A percentile compares a stretch with the other conserved stretches of the same genome.
Evolutionary conservation across 2,113 vertebrate species (phyloP).

Genomic region (Zapus hudsonius): DNA sequence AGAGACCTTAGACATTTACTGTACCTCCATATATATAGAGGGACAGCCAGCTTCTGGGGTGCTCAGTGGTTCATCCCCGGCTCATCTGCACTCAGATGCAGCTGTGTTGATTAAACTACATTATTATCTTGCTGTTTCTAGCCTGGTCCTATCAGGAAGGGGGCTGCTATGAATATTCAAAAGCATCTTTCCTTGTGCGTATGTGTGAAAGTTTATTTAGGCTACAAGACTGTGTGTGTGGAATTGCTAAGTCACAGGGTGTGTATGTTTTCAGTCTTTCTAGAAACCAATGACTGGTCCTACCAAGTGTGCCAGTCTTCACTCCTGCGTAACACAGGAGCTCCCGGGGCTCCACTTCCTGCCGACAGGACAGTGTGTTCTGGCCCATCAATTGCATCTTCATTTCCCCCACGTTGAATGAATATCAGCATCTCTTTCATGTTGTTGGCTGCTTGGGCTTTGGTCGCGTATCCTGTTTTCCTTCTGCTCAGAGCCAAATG

Average conservation of each 20-base stretch:
- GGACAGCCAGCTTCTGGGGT: not conserved
- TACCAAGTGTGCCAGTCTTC: not conserved
- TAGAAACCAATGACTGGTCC: not conserved
- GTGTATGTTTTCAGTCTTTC: slow-evolving; percentile 34
- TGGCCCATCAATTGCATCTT: not conserved
- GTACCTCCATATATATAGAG: not conserved
- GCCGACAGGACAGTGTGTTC: not conserved
- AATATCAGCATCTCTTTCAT: not conserved
- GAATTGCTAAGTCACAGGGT: slow-evolving; percentile 42
- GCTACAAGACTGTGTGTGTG: slow-evolving; percentile 31
- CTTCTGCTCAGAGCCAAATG: not conserved
- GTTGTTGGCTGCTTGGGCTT: not conserved
- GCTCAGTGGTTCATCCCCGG: not conserved
- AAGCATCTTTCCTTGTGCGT: not conserved
- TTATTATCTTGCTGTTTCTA: slow-evolving; percentile 5
- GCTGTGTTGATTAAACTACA: not conserved
- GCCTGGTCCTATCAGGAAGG: not conserved
- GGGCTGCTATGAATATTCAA: not conserved
- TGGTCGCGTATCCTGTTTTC: not conserved
- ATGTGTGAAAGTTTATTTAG: slow-evolving; percentile 46
- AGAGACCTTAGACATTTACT: not conserved
- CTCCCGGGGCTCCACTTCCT: not conserved
- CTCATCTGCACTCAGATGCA: not conserved
- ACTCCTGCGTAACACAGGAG: slow-evolving; percentile 8
- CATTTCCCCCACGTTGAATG: slow-evolving; percentile 22